Evolutionary conservation across 1,140 invertebrate genomes (phyloP), one percentile per base, ranked within the genome.

Genomic region (Orussus abietinus): DNA sequence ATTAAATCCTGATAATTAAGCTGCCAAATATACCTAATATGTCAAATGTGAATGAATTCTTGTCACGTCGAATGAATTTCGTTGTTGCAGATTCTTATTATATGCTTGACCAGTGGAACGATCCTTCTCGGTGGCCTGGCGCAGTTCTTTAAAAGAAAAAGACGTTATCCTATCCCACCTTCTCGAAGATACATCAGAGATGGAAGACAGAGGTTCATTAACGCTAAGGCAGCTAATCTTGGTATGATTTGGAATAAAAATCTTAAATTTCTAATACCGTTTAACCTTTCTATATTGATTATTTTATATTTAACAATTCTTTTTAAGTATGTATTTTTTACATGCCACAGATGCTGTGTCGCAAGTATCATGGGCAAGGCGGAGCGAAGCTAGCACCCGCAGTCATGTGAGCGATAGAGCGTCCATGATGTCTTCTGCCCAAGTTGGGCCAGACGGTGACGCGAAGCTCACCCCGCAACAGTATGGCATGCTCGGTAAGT

Each of bases 401-500:
- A 73, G 70, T 63, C 66, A 69, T 37, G 64, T 68, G 20, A 74
- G 70, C 12, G 70, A 74, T 49, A 50, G 63, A 41, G 66, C 55
- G 33, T 72, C 69, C 7, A 46, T 72, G 12, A 66, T 71, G 51
- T 72, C 70, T 4, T 72, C 70, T n/a, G 56, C 68, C 28, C 66
- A 64, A 18, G 69, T 63, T 39, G 66, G 59, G 43, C 44, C 55
- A 6, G 64, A 73, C 46, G 64, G 64, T 33, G 68, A 71, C 43
- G 48, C 57, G 19, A 63, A 38, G 44, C 56, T 74, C 21, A 72
- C 69, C n/a, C 69, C 70, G n/a, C 70, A 74, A 43, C 70, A 74
- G 33, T 74, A 72, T 32, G 70, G 70, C n/a, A 68, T 72, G 10
- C 52, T 74, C 10, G 70, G 70, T 74, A 52, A 74, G 70, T 60